Evolutionary conservation across 2,113 vertebrate genomes (phyloP).

Genomic region (Chionomys nivalis): DNA sequence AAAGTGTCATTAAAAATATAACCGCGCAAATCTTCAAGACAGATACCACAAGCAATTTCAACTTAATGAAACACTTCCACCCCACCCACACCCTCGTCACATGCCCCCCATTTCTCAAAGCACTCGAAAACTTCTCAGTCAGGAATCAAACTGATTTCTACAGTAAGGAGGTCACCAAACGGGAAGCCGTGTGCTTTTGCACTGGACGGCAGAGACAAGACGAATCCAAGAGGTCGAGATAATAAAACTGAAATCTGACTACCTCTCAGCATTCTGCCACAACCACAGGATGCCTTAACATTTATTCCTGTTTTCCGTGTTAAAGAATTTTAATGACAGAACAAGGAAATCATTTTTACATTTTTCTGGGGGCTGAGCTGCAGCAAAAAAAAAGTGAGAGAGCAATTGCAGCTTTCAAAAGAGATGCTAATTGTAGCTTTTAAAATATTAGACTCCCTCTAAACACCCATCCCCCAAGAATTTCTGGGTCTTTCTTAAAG

Average conservation of each 20-base stretch:
- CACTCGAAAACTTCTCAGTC: slow-evolving; percentile 49
- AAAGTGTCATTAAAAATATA: slow-evolving; percentile 67
- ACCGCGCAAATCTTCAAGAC: slow-evolving; percentile 65
- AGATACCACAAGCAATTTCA: slow-evolving; percentile 72
- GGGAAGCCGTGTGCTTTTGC: not conserved
- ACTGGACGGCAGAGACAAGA: not conserved
- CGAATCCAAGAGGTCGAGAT: not conserved
- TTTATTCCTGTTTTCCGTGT: slow-evolving; percentile 59
- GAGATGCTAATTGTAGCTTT: slow-evolving; percentile 70
- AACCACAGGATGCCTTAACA: slow-evolving; percentile 15
- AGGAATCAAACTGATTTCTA: slow-evolving; percentile 14
- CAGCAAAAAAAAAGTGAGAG: slow-evolving; percentile 42
- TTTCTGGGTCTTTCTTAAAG: slow-evolving; percentile 66
- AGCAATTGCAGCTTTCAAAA: slow-evolving; percentile 72
- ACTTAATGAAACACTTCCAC: slow-evolving; percentile 81
- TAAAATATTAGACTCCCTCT: slow-evolving; percentile 65
- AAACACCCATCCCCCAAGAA: slow-evolving; percentile 38
- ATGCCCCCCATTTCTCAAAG: slow-evolving; percentile 61
- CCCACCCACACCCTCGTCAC: slow-evolving; percentile 73
- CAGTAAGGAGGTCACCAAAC: slow-evolving; percentile 39
- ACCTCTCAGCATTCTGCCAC: slow-evolving; percentile 1
- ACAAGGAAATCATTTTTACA: slow-evolving; percentile 66
- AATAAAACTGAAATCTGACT: slow-evolving; percentile 5
- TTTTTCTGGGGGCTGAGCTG: slow-evolving; percentile 77
- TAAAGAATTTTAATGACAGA: slow-evolving; percentile 64